These are phyloP conservation scores for Poecilia wingei DNA, from an alignment of 2,797 vertebrate species.

Conservation along the genomic window DNA sequence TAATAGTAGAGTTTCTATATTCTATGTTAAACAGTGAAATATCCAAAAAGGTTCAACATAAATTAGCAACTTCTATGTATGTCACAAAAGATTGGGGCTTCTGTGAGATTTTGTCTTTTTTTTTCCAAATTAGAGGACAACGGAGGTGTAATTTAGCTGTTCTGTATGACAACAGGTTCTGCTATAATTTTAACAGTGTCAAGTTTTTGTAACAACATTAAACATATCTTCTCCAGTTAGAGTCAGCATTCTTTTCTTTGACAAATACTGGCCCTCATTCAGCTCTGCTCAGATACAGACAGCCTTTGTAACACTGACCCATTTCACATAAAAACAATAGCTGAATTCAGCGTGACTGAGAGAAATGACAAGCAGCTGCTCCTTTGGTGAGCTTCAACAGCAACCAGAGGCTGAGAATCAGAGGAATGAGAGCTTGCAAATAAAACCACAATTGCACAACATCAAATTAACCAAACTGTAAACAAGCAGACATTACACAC, in stretches of 20 bases:
- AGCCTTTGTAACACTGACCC: constrained; percentile 71
- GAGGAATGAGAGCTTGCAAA: constrained; percentile 2
- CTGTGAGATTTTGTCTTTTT: neutral
- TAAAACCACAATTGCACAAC: neutral
- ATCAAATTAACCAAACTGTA: constrained; percentile 1
- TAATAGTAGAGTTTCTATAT: neutral
- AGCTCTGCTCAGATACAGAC: constrained; percentile 42
- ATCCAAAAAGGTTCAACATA: neutral
- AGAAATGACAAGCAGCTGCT: constrained; percentile 27
- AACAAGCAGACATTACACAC: neutral
- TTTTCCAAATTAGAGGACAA: neutral
- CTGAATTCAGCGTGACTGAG: constrained; percentile 50
- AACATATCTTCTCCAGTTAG: constrained; percentile 34
- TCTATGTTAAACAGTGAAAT: neutral
- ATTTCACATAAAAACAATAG: constrained; percentile 62
- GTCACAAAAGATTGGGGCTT: constrained; percentile 9
- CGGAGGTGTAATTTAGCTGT: neutral
- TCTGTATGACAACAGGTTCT: constrained; percentile 3
- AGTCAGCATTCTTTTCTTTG: constrained; percentile 36
- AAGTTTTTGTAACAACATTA: constrained; percentile 18
- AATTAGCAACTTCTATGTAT: neutral
- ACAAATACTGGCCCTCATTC: constrained; percentile 13
- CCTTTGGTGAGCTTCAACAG: constrained; percentile 24
- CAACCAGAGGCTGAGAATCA: constrained; percentile 2
- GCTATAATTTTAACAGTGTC: constrained; percentile 18